These are phyloP conservation scores for Pseudachorutes palmiensis DNA, from an alignment of 1,140 invertebrate genomes.

Conservation along the genomic window DNA sequence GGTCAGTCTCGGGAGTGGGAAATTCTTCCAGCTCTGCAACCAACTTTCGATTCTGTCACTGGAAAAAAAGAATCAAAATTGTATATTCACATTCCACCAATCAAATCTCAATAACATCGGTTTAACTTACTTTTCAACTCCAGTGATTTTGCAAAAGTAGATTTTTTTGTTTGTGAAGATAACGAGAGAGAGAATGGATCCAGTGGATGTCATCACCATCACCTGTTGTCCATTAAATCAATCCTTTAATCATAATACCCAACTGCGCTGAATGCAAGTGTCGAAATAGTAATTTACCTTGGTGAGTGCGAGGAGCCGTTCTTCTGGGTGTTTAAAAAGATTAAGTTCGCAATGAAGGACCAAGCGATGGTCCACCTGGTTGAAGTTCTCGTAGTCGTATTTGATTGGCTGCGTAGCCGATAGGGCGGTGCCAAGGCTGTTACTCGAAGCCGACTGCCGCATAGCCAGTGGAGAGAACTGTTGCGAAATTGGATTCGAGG, in stretches of 20 bases:
- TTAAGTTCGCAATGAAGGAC: constrained; percentile 29
- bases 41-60: constrained; percentile 34
- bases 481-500: background rate
- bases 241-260: background rate
- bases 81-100: too few relatives aligned
- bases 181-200: constrained; percentile 14
- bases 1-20: constrained; percentile 22
- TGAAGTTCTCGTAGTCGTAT: constrained; percentile 34
- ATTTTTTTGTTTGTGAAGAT: constrained; percentile 33
- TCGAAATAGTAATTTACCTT: constrained; percentile 24
- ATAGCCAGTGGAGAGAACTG: background rate
- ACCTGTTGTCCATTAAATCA: constrained; percentile 15
- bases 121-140: constrained; percentile 28
- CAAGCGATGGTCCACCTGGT: constrained; percentile 31
- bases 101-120: too few relatives aligned
- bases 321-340: constrained; percentile 29
- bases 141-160: constrained; percentile 34
- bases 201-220: constrained; percentile 18
- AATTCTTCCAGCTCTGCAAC: constrained; percentile 25
- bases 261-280: too few relatives aligned
- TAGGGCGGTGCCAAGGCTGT: background rate
- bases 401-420: constrained; percentile 18
- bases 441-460: background rate
- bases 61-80: constrained; percentile 14
- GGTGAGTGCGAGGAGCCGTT: constrained; percentile 23